Percentiles rank a stretch among this genome's conserved stretches.
These are phyloP conservation scores for Anneissia japonica DNA, from an alignment of 35 echinoderm and acorn worm species.

Conservation along the genomic window DNA sequence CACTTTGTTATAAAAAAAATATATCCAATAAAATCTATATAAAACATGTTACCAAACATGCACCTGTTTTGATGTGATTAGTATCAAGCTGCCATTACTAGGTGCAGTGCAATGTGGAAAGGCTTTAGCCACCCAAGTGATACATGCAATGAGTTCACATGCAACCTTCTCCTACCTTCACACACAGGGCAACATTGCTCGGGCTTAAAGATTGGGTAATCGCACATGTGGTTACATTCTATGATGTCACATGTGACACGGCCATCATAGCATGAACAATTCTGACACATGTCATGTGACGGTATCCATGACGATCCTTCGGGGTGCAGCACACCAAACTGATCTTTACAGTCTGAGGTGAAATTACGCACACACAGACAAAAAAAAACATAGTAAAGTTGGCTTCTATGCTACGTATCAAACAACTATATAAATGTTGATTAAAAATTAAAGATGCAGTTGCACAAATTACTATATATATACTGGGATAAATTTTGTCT, in stretches of 20 bases:
- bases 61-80: neutral
- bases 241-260: conserved; percentile 47
- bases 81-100: neutral
- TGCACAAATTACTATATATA: too few species aligned
- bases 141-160: neutral
- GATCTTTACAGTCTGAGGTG: conserved; percentile 61
- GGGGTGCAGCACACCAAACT: conserved; percentile 42
- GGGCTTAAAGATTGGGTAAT: conserved; percentile 53
- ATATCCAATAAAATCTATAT: too few species aligned
- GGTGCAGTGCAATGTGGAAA: neutral
- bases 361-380: neutral
- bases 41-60: too few species aligned
- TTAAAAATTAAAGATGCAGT: neutral
- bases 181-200: conserved; percentile 73
- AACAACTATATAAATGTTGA: neutral
- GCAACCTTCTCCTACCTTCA: conserved; percentile 7
- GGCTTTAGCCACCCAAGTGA: neutral
- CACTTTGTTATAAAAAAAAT: too few species aligned
- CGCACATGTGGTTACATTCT: conserved; percentile 49
- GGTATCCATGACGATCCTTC: conserved; percentile 53
- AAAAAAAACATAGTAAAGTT: neutral
- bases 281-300: conserved; percentile 45
- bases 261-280: conserved; percentile 71
- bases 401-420: too few species aligned
- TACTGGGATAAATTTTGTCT: too few species aligned